Percentiles rank a stretch among this genome's conserved stretches.
Evolutionary conservation across 1,140 invertebrate genomes (phyloP).

Genomic region (Drosophila kepulauana): DNA sequence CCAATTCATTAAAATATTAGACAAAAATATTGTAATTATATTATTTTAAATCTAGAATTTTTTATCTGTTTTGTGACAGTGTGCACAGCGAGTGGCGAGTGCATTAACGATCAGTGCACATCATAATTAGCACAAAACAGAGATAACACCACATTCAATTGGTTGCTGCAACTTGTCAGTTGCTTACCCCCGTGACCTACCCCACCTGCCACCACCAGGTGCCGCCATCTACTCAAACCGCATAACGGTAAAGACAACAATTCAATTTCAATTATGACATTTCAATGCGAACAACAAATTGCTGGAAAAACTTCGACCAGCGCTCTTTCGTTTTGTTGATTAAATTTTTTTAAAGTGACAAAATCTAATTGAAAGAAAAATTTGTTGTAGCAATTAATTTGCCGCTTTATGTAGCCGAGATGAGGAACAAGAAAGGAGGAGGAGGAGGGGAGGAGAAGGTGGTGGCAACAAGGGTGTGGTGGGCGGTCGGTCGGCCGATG

Average conservation of each 20-base stretch:
- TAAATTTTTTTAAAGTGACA: constrained; percentile 64
- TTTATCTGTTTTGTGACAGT: constrained; percentile 12
- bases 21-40: neutral
- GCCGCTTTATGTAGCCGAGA: constrained; percentile 26
- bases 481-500: neutral
- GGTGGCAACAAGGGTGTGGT: neutral
- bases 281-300: constrained; percentile 78
- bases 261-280: constrained; percentile 82
- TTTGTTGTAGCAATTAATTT: constrained; percentile 77
- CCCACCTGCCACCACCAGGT: neutral
- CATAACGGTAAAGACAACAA: constrained; percentile 76
- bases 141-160: constrained; percentile 39
- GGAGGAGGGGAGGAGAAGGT: neutral
- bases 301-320: constrained; percentile 25
- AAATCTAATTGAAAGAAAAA: constrained; percentile 78
- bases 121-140: constrained; percentile 50
- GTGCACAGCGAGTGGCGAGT: constrained; percentile 13
- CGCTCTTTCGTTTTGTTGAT: constrained; percentile 40
- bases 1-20: neutral
- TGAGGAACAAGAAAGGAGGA: constrained; percentile 4
- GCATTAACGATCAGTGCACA: constrained; percentile 38
- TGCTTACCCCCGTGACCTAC: neutral
- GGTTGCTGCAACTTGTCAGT: constrained; percentile 41
- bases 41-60: neutral
- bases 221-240: neutral